phyloP scores from a whole-genome alignment of 2,797 vertebrate genomes.

The Trichosurus vulpecula region DNA sequence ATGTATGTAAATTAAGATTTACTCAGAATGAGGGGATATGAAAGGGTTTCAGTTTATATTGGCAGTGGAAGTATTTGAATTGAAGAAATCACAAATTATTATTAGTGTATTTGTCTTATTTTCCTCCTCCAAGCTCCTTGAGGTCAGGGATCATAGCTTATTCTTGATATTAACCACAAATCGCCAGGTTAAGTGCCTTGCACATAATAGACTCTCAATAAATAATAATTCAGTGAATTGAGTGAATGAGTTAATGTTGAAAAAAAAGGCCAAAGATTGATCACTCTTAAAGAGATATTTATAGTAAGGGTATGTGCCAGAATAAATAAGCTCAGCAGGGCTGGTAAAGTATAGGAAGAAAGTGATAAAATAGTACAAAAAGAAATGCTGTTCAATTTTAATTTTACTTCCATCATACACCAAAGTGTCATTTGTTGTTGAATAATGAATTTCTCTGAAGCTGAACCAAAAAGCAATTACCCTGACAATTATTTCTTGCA shows the following conservation, averaged over 20 bases:
- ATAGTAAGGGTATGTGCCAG: background rate
- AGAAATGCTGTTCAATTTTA: background rate
- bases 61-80: background rate
- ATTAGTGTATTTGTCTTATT: background rate
- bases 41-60: background rate
- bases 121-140: background rate
- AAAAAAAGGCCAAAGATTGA: background rate
- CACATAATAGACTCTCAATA: background rate
- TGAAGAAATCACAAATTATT: background rate
- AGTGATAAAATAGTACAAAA: conserved; percentile 7
- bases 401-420: background rate
- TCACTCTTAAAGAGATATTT: conserved; percentile 26
- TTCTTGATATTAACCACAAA: background rate
- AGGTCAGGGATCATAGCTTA: background rate
- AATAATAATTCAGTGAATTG: background rate
- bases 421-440: background rate
- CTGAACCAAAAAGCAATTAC: conserved; percentile 28
- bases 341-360: background rate
- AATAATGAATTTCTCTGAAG: background rate
- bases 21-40: background rate
- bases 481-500: conserved; percentile 80
- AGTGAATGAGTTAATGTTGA: background rate
- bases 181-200: background rate
- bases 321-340: conserved; percentile 24
- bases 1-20: background rate